Evolutionary conservation across 2,888 invertebrate genomes (phyloP).

Genomic region (Beris morrisii): DNA sequence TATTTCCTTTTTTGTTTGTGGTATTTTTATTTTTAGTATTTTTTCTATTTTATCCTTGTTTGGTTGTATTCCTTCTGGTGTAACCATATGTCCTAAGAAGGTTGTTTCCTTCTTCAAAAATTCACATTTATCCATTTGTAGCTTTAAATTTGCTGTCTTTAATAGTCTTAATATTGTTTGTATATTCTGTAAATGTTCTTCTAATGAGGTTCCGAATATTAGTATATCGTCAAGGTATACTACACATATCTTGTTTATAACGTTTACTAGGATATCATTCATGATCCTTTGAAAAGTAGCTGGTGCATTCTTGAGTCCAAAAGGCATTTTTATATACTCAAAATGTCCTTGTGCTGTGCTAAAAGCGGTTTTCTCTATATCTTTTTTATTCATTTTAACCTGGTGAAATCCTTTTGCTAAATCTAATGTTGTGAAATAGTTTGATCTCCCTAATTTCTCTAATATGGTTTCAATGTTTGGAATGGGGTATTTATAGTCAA

Average conservation of each 20-base stretch:
- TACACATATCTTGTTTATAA: conserved; percentile 16
- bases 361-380: conserved; percentile 39
- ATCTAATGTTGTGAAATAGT: not conserved
- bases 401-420: no score
- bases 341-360: conserved; percentile 38
- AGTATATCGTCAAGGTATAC: not conserved
- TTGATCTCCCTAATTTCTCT: conserved; percentile 18
- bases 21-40: conserved; percentile 40
- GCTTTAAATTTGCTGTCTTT: no score
- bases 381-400: conserved; percentile 6
- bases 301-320: no score
- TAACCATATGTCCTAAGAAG: conserved; percentile 39
- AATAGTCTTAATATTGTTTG: no score
- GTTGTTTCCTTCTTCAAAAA: no score
- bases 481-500: conserved; percentile 9
- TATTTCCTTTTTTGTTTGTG: conserved; percentile 39
- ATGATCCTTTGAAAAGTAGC: conserved; percentile 41
- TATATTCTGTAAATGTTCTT: no score
- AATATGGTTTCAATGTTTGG: conserved; percentile 18
- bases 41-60: conserved; percentile 31
- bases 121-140: no score
- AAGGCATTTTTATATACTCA: conserved; percentile 34
- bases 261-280: conserved; percentile 33
- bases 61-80: conserved; percentile 43
- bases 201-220: no score